These are phyloP conservation scores for Erythrocercus mccallii DNA, from an alignment of 2,113 vertebrate genomes.

Conservation along the genomic window DNA sequence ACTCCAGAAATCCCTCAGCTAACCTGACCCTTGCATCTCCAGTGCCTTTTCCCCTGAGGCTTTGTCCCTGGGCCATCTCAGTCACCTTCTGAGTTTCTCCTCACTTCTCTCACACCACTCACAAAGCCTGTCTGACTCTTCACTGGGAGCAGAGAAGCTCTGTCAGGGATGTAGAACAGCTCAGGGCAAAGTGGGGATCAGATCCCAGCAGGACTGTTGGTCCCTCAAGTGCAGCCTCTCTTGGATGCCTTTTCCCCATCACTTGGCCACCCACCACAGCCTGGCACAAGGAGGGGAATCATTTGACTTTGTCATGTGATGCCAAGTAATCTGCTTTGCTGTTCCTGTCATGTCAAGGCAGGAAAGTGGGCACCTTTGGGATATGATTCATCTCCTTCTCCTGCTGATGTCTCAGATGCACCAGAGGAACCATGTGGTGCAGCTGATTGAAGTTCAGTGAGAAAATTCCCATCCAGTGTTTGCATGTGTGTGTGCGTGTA, in stretches of 20 bases:
- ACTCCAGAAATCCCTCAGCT: not conserved
- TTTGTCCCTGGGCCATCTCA: not conserved
- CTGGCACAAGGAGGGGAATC: not conserved
- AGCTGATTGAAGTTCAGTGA: not conserved
- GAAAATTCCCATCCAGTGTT: not conserved
- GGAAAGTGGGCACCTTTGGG: not conserved
- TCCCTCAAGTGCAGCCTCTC: not conserved
- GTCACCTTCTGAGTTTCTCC: too few species aligned
- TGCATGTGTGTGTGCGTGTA: not conserved
- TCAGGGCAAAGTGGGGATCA: not conserved
- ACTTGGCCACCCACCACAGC: not conserved
- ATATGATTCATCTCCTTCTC: not conserved
- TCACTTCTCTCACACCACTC: not conserved
- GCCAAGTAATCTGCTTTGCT: not conserved
- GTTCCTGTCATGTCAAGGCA: not conserved
- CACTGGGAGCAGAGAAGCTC: not conserved
- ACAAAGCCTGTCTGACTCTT: not conserved
- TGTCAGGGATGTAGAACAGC: not conserved
- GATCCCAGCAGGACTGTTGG: not conserved
- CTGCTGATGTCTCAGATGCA: not conserved
- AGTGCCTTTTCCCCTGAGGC: accelerated
- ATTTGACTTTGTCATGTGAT: not conserved
- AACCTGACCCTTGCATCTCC: not conserved
- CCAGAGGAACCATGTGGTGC: not conserved
- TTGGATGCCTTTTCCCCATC: not conserved